These are phyloP conservation scores for Phyllotreta striolata DNA, from an alignment of 2,888 invertebrate species.

Conservation along the genomic window DNA sequence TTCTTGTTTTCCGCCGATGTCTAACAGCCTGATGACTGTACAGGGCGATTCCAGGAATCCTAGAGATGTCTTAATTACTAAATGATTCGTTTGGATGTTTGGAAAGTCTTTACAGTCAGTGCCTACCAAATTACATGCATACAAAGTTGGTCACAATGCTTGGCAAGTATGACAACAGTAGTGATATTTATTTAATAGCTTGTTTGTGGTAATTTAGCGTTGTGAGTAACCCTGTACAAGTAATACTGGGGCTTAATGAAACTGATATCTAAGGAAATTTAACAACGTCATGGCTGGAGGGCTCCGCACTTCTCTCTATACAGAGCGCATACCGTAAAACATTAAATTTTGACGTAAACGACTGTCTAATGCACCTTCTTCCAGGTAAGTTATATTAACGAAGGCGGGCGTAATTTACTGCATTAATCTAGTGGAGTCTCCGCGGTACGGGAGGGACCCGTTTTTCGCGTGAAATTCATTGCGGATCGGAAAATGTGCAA, in stretches of 20 bases:
- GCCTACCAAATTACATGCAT: too few relatives aligned
- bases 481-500: neutral
- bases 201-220: too few relatives aligned
- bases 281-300: slow-evolving; percentile 10
- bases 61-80: too few relatives aligned
- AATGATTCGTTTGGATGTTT: too few relatives aligned
- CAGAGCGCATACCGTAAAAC: slow-evolving; percentile 26
- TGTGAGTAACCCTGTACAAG: too few relatives aligned
- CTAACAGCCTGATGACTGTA: too few relatives aligned
- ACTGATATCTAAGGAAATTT: slow-evolving; percentile 21
- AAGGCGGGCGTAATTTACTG: slow-evolving; percentile 25
- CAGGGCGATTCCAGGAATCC: too few relatives aligned
- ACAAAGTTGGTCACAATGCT: too few relatives aligned
- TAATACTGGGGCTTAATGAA: neutral
- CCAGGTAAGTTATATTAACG: slow-evolving; percentile 29
- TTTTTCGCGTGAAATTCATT: slow-evolving; percentile 8
- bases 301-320: slow-evolving; percentile 19
- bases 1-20: neutral
- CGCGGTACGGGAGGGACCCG: slow-evolving; percentile 3
- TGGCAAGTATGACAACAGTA: too few relatives aligned
- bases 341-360: slow-evolving; percentile 33
- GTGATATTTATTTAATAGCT: too few relatives aligned
- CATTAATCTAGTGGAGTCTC: slow-evolving; percentile 25
- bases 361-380: slow-evolving; percentile 30
- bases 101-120: too few relatives aligned